Conservation (phyloP, 64 coral and sea anemone species). For the Actinia tenebrosa region DNA sequence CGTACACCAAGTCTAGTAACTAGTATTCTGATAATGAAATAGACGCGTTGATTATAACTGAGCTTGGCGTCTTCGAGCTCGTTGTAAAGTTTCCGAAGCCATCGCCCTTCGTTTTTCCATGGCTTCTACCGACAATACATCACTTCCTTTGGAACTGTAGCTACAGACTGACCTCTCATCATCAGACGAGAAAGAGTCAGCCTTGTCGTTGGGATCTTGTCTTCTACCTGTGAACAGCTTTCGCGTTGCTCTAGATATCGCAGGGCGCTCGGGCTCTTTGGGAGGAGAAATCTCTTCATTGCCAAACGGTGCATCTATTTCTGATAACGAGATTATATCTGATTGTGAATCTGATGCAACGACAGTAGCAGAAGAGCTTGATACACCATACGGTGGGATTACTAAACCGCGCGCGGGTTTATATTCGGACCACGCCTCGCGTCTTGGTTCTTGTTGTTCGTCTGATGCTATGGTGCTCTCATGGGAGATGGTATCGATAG, state of each 20-base stretch:
- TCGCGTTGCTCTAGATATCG: not conserved
- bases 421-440: conserved; percentile 8
- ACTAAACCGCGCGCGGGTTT: not conserved
- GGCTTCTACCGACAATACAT: conserved; percentile 9
- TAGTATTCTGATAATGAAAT: not conserved
- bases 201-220: not conserved
- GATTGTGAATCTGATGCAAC: not conserved
- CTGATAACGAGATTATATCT: not conserved
- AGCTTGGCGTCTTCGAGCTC: conserved; percentile 9
- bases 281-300: not conserved
- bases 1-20: not conserved
- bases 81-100: conserved; percentile 3
- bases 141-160: not conserved
- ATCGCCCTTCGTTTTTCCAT: conserved; percentile 16
- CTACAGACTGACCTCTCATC: not conserved
- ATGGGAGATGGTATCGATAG: not conserved
- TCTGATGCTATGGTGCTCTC: not conserved
- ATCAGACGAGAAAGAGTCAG: not conserved
- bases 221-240: conserved; percentile 9
- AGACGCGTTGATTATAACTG: not conserved
- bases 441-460: not conserved
- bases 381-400: conserved; percentile 11
- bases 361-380: not conserved
- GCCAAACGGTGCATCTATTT: not conserved
- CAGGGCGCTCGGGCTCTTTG: not conserved